Conservation (phyloP, 2,797 vertebrate species). For the Hypotaenidia philippensis region DNA sequence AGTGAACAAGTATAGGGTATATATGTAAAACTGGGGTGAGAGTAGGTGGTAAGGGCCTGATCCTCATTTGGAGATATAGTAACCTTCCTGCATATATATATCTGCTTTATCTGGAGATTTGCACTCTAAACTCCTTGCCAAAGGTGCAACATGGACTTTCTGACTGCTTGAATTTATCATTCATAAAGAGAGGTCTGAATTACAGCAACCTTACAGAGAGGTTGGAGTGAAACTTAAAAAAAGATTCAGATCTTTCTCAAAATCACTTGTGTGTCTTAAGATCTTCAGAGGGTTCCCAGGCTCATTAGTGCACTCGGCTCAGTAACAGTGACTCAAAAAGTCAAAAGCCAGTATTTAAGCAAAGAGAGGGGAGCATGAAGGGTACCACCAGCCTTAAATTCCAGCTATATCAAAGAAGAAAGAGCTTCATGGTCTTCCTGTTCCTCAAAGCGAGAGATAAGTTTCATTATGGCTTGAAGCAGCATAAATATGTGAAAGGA, state of each 20-base stretch:
- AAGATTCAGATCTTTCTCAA: background rate
- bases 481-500: background rate
- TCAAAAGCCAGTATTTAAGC: background rate
- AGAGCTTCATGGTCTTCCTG: background rate
- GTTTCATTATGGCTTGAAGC: background rate
- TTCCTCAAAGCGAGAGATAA: background rate
- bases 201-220: background rate
- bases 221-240: background rate
- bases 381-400: background rate
- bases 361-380: background rate
- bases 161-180: fast-evolving
- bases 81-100: background rate
- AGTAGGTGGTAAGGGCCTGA: background rate
- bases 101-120: background rate
- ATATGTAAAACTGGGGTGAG: background rate
- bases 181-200: background rate
- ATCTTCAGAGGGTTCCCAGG: background rate
- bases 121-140: background rate
- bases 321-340: background rate
- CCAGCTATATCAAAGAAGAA: background rate
- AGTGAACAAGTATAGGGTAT: background rate
- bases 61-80: background rate
- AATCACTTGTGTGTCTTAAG: background rate
- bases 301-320: fast-evolving
- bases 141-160: background rate